Evolutionary conservation across 2,113 vertebrate species (phyloP).

Genomic region (Aleadryas rufinucha): DNA sequence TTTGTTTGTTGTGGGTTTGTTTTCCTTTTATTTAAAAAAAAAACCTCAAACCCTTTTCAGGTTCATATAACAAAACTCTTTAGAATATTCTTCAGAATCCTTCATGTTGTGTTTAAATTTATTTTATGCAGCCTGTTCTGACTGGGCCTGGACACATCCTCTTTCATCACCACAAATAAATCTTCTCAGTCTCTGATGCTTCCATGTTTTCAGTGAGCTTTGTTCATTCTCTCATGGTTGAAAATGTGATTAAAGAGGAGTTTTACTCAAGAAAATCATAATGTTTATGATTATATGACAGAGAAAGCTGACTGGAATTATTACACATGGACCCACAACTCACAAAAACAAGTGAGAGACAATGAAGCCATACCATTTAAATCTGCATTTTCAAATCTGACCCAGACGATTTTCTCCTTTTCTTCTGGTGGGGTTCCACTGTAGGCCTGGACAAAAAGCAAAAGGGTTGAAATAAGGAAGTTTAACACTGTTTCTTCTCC

Average conservation of each 20-base stretch:
- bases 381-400: slow-evolving; percentile 96
- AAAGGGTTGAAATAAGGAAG: neutral
- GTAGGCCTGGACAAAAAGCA: slow-evolving; percentile 81
- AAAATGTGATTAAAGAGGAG: neutral
- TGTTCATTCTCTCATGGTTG: neutral
- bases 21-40: neutral
- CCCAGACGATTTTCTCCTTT: slow-evolving; percentile 97
- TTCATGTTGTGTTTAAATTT: neutral
- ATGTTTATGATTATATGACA: neutral
- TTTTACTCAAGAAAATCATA: neutral
- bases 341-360: neutral
- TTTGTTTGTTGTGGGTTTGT: neutral
- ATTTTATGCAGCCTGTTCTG: neutral
- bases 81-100: neutral
- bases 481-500: neutral
- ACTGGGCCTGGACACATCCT: neutral
- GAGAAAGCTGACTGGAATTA: neutral
- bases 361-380: slow-evolving; percentile 83
- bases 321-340: neutral
- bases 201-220: neutral
- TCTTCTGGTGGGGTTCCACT: slow-evolving; percentile 90
- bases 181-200: neutral
- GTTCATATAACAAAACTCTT: neutral
- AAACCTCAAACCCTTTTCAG: neutral
- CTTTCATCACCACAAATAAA: neutral